phyloP scores from a whole-genome alignment of 2,888 invertebrate genomes.

The Yponomeuta cagnagella region DNA sequence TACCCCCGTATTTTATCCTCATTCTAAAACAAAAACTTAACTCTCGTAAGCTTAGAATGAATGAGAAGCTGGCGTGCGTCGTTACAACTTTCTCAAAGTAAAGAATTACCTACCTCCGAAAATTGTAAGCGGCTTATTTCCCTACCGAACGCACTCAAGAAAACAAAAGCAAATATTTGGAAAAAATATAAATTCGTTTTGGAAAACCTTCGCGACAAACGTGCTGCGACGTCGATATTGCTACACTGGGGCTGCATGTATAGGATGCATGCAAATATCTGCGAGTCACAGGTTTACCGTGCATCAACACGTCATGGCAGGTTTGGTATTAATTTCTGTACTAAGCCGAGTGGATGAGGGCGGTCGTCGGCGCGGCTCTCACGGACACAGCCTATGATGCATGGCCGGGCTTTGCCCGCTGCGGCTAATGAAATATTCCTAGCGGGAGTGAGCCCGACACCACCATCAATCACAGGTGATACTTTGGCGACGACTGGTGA shows the following conservation, averaged over 20 bases:
- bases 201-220: neutral
- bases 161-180: neutral
- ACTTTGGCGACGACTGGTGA: constrained; percentile 36
- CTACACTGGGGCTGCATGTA: neutral
- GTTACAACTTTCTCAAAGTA: neutral
- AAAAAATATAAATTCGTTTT: neutral
- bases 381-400: constrained; percentile 62
- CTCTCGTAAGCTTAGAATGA: neutral
- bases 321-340: constrained; percentile 62
- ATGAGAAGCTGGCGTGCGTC: neutral
- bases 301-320: constrained; percentile 39
- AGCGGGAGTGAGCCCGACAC: constrained; percentile 58
- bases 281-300: constrained; percentile 33
- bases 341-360: constrained; percentile 61
- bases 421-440: constrained; percentile 70
- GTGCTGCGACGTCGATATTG: neutral
- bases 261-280: constrained; percentile 5
- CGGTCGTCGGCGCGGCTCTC: constrained; percentile 50
- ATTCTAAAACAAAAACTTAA: neutral
- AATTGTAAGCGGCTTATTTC: constrained; percentile 11
- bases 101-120: neutral
- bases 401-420: constrained; percentile 57
- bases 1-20: neutral
- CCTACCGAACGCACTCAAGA: neutral
- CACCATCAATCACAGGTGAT: constrained; percentile 64